These are phyloP conservation scores for Misgurnus mizolepis DNA, from an alignment of 2,113 vertebrate species.

Conservation along the genomic window DNA sequence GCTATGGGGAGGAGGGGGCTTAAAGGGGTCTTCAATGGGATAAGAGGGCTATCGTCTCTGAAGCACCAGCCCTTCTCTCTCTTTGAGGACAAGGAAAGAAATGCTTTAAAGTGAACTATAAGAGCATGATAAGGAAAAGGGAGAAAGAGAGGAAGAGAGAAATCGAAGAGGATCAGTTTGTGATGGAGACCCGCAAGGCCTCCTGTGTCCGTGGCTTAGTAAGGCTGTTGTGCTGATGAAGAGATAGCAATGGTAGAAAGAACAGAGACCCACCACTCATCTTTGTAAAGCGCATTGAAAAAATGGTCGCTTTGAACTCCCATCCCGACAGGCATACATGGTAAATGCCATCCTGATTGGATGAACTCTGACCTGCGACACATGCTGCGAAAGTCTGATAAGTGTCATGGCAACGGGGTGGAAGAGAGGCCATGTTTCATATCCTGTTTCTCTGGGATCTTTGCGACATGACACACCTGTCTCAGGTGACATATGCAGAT, in stretches of 20 bases:
- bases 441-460: conserved; percentile 28
- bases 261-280: conserved; percentile 49
- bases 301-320: conserved; percentile 70
- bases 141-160: conserved; percentile 46
- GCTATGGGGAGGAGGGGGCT: conserved; percentile 27
- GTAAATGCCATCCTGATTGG: conserved; percentile 77
- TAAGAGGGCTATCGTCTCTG: conserved; percentile 72
- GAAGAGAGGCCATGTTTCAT: conserved; percentile 43
- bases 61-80: conserved; percentile 63
- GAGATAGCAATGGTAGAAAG: conserved; percentile 60
- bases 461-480: conserved; percentile 1
- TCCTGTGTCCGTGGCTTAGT: conserved; percentile 62
- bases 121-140: conserved; percentile 39
- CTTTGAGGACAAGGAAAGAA: conserved; percentile 67
- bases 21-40: conserved; percentile 69
- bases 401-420: conserved; percentile 73
- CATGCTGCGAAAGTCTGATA: conserved; percentile 67
- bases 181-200: conserved; percentile 56
- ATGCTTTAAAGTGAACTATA: conserved; percentile 60
- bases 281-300: conserved; percentile 83
- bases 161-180: conserved; percentile 79
- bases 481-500: conserved; percentile 39
- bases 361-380: conserved; percentile 71
- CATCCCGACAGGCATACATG: conserved; percentile 43
- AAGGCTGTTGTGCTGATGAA: conserved; percentile 53